Conservation (phyloP, 2,888 invertebrate species). For the Ptychoptera contaminata region DNA sequence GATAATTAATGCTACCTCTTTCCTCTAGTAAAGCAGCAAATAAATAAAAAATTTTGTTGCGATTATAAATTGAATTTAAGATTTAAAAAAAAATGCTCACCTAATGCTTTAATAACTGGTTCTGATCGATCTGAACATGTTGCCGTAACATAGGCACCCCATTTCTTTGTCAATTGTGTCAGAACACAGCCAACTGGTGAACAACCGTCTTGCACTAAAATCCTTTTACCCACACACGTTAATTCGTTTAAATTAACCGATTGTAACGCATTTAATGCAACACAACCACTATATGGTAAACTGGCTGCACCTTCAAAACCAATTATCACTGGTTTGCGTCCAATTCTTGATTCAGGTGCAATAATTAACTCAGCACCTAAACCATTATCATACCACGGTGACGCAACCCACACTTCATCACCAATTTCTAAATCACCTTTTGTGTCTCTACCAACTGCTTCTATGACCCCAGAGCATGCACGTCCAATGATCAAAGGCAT, state of each 20-base stretch:
- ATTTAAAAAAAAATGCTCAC: slow-evolving; percentile 2
- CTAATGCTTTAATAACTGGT: slow-evolving; percentile 37
- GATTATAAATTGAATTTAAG: neutral
- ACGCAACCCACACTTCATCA: slow-evolving; percentile 43
- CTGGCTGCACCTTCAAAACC: slow-evolving; percentile 43
- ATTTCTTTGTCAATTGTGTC: slow-evolving; percentile 38
- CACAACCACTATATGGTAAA: slow-evolving; percentile 41
- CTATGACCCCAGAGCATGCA: slow-evolving; percentile 43
- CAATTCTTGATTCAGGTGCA: slow-evolving; percentile 35
- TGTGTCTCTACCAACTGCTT: slow-evolving; percentile 42
- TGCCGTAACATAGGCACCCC: slow-evolving; percentile 39
- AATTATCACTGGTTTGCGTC: slow-evolving; percentile 37
- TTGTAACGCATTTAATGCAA: slow-evolving; percentile 37
- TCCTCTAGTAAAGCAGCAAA: neutral
- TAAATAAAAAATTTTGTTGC: neutral
- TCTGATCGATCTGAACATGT: slow-evolving; percentile 35
- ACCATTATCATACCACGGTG: slow-evolving; percentile 41
- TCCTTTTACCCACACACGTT: slow-evolving; percentile 16
- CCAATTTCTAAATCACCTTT: slow-evolving; percentile 37
- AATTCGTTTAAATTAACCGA: slow-evolving; percentile 32
- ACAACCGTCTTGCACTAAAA: slow-evolving; percentile 32
- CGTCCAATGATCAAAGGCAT: slow-evolving; percentile 43
- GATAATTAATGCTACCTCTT: neutral
- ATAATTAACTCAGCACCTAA: slow-evolving; percentile 39
- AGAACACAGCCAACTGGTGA: slow-evolving; percentile 42